Base-by-base conservation (phyloP, 2,113 vertebrate genomes). In the Oophaga pumilio region DNA sequence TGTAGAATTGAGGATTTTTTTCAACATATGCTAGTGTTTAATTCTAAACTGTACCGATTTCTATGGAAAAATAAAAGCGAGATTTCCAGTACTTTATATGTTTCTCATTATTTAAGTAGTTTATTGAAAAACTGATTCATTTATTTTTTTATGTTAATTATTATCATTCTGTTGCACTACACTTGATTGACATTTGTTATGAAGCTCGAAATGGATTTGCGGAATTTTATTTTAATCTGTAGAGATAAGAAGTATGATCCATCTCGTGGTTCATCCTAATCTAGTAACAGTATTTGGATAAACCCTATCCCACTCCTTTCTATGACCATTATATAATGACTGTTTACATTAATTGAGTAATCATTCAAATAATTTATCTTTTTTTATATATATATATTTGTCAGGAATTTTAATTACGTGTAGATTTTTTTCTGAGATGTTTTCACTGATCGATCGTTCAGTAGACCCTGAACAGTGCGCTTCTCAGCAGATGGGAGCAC, bases 1-100 rank as follows among this genome's bases (percentile, higher is more conserved):
- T 86, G 76, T 86, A 86, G 84, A 86, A 79, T 68, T 86, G 59
- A 62, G 62, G 49, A 69, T 43, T 56, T 78, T 77, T 74, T 79
- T 86, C 28, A 68, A 57, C 53, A 60, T 50, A 74, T 76, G 18
- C 62, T 86, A 80, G 43, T 73, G 49, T 85, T 77, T 62, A 79
- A 78, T 79, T 69, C 12, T 66, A 68, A 49, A 79, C 74, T 86
- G 84, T 86, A 86, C 62, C n/a, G 52, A 79, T 79, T 52, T 66
- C 22, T 66, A 79, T 68, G 60, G 49, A 57, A 86, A 80, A 79
- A 78, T 53, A 78, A 85, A 69, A 77, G 59, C 52, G 17, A 64
- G 49, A 86, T 79, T 86, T 79, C 66, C 60, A 79, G 62, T 86
- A 86, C 33, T 59, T 59, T 71, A 5, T 80, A 43, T 77, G 82